phyloP scores from a whole-genome alignment of 2,797 vertebrate genomes.

The Neosilurus hyrtlii region DNA sequence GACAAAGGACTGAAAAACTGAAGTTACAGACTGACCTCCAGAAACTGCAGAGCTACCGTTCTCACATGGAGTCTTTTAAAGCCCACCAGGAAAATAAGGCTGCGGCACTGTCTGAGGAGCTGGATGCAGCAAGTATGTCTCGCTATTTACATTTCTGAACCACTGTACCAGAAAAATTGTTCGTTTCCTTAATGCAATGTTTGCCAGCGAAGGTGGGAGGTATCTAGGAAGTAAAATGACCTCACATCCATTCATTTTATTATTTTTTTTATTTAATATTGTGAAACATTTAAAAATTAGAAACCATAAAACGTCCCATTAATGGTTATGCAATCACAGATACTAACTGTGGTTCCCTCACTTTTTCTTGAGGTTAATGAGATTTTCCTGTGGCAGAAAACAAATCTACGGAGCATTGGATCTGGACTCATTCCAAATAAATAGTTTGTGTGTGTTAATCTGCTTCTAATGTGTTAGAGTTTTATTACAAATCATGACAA shows the following conservation, averaged over 20 bases:
- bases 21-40: conserved; percentile 85
- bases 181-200: background rate
- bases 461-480: no score
- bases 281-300: background rate
- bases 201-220: background rate
- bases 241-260: background rate
- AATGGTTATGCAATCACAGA: no score
- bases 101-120: conserved; percentile 75
- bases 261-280: background rate
- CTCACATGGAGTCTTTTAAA: conserved; percentile 79
- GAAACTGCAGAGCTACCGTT: conserved; percentile 83
- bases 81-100: conserved; percentile 76
- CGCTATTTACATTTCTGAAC: background rate
- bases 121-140: conserved; percentile 78
- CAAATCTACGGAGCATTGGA: background rate
- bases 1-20: conserved; percentile 77
- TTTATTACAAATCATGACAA: no score
- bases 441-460: no score
- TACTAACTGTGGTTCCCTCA: no score
- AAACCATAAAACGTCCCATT: background rate
- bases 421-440: background rate
- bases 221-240: background rate
- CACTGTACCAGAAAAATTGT: background rate
- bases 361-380: background rate
- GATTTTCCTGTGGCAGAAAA: background rate